phyloP scores from a whole-genome alignment of 2,113 vertebrate genomes.

The Malaclemys terrapin region DNA sequence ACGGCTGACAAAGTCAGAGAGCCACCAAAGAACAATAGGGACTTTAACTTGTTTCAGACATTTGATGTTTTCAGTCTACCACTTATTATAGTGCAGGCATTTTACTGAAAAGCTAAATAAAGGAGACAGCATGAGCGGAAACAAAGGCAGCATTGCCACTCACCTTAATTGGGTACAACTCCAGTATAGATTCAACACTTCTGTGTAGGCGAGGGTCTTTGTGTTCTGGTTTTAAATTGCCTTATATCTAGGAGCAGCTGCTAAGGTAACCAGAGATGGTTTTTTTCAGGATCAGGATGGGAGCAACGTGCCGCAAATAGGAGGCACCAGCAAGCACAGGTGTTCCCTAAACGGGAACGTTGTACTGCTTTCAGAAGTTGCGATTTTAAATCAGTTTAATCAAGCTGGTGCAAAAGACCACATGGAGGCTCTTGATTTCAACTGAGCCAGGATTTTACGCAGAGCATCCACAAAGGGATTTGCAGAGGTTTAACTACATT shows the following conservation, averaged over 20 bases:
- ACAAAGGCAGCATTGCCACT: neutral
- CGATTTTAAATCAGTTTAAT: neutral
- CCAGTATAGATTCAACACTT: neutral
- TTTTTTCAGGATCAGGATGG: fast-evolving
- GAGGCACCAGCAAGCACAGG: fast-evolving
- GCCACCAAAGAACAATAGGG: neutral
- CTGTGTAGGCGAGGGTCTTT: neutral
- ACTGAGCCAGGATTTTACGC: no score
- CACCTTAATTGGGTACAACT: neutral
- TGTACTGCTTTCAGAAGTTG: fast-evolving
- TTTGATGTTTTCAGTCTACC: neutral
- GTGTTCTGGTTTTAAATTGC: neutral
- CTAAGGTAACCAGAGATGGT: fast-evolving
- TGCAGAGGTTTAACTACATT: neutral
- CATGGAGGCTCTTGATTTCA: neutral
- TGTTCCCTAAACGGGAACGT: fast-evolving
- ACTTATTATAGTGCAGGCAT: fast-evolving
- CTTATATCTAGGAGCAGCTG: neutral
- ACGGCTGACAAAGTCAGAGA: neutral
- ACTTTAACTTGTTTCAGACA: neutral
- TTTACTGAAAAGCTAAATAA: neutral
- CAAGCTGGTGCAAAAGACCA: neutral
- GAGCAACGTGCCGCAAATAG: neutral
- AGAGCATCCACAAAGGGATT: neutral
- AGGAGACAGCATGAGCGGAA: fast-evolving